Conservation (phyloP, 1,140 invertebrate species). For the Lepidostoma basale region DNA sequence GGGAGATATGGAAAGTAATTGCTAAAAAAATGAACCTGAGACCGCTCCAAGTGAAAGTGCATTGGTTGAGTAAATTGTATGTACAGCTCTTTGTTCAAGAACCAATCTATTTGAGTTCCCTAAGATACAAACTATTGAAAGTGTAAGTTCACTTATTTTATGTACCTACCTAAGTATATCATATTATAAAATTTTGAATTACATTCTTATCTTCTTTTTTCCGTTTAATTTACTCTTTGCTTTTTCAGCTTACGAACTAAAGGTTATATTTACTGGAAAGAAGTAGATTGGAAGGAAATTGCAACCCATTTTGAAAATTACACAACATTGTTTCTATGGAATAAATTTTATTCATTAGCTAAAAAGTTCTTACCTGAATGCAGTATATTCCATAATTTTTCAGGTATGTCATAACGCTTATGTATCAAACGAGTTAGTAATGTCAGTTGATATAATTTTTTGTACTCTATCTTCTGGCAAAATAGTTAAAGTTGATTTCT, state of each 20-base stretch:
- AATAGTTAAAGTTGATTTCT: too few relatives aligned
- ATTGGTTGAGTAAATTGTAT: conserved; percentile 39
- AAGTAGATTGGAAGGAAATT: conserved; percentile 31
- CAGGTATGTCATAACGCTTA: conserved; percentile 7
- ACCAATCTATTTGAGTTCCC: conserved; percentile 7
- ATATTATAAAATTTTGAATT: not conserved
- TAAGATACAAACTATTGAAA: conserved; percentile 27
- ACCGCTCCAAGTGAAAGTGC: conserved; percentile 27
- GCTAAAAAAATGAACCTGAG: conserved; percentile 21
- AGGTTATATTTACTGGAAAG: conserved; percentile 28
- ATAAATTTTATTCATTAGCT: conserved; percentile 30
- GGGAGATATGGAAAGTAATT: conserved; percentile 8
- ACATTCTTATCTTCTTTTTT: not conserved
- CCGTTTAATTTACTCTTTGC: not conserved
- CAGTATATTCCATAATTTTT: not conserved
- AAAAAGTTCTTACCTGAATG: not conserved
- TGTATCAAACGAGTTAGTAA: too few relatives aligned
- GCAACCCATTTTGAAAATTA: conserved; percentile 19
- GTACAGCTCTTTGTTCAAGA: conserved; percentile 31
- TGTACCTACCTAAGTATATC: not conserved
- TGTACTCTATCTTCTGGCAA: too few relatives aligned
- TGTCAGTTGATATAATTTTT: too few relatives aligned
- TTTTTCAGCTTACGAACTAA: conserved; percentile 27
- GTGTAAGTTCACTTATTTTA: conserved; percentile 35
- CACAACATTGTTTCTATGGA: conserved; percentile 33